These are phyloP conservation scores for Gymnosoma rotundatum DNA, from an alignment of 2,888 invertebrate species.

Conservation along the genomic window DNA sequence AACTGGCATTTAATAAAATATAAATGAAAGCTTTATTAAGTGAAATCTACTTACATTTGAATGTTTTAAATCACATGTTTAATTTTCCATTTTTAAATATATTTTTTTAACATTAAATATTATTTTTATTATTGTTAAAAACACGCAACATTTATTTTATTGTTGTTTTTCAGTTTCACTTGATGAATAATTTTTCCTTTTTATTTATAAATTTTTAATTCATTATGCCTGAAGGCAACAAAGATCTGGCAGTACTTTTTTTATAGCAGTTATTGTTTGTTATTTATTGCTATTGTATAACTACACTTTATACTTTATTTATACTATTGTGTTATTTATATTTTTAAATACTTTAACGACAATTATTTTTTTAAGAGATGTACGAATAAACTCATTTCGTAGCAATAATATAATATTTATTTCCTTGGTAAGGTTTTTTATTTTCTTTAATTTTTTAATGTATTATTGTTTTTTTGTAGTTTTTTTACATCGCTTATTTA, in stretches of 20 bases:
- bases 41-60: slow-evolving; percentile 48
- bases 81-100: background rate
- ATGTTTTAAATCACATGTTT: slow-evolving; percentile 39
- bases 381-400: background rate
- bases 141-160: slow-evolving; percentile 17
- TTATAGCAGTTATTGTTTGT: slow-evolving; percentile 10
- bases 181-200: slow-evolving; percentile 1
- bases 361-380: background rate
- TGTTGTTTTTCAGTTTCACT: background rate
- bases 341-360: background rate
- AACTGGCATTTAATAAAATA: background rate
- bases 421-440: slow-evolving; percentile 12
- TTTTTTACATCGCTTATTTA: background rate
- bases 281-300: slow-evolving; percentile 40
- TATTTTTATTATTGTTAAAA: slow-evolving; percentile 1
- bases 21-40: slow-evolving; percentile 7
- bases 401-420: slow-evolving; percentile 4
- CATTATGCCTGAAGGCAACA: background rate
- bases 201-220: background rate
- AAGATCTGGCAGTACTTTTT: slow-evolving; percentile 33
- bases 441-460: background rate
- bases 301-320: too few relatives aligned
- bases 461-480: background rate
- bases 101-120: background rate
- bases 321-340: slow-evolving; percentile 4